Base-by-base conservation (phyloP, 2,797 vertebrate species). In the Steatocranus sp. region DNA sequence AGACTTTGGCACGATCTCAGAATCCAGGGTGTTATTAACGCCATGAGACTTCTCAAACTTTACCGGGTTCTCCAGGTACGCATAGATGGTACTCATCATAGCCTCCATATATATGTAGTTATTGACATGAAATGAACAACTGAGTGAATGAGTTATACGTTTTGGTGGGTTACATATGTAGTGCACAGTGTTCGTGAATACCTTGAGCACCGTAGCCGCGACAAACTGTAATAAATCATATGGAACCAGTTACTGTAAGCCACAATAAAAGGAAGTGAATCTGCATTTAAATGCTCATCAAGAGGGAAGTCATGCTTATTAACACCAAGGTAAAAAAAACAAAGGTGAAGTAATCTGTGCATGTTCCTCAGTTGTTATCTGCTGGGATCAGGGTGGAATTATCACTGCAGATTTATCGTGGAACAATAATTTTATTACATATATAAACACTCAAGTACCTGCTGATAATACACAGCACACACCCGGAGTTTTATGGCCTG, bases 1-100 rank as follows among this genome's bases (percentile, higher is more conserved):
- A 8, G 93, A 88, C 86, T 95, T 93, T 1, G 91, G 88, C 4
- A 95, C 82, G 61, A 97, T 96, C 63, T 96, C 96, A 2, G 89
- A 86, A 81, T 97, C 96, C 91, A 96, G 85, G 14, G 93, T 96
- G 93, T 97, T 97, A 86, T 96, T 97, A 80, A 98, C 93, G 36
- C 97, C 98, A 11, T 98, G 98, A n/a, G 98, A 98, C 82, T 97
- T 96, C 89, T 98, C 98, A 87, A 98, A 98, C 89, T 98, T 98
- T 83, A 97, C 95, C 0, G 97, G 98, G 90, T 98, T 97, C 78
- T 97, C 97, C 85, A 95, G 81, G 97, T 97, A 98, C 10, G 96
- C 97, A 0, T 95, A 95, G 94, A 98, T 98, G 20, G 97, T 98
- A 88, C 95, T 97, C 97, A 98, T 97, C 97, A 98, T 98, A 82